Evolutionary conservation across 2,113 vertebrate genomes (phyloP).

Genomic region (Athene cunicularia): DNA sequence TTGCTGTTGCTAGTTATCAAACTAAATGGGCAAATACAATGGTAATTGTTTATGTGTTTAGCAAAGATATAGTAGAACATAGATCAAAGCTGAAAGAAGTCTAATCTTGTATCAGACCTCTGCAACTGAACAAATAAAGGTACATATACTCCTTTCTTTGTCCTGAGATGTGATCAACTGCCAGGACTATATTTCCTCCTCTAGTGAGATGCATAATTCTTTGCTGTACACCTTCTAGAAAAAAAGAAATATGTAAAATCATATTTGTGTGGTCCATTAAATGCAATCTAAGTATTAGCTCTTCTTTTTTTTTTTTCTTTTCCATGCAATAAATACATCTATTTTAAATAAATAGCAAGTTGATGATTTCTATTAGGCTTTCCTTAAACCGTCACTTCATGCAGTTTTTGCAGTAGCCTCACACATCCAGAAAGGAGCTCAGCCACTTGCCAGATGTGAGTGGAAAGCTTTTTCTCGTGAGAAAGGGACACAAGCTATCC

Average conservation of each 20-base stretch:
- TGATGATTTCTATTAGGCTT: background rate
- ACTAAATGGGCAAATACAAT: background rate
- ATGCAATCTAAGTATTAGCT: background rate
- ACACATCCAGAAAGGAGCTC: constrained; percentile 18
- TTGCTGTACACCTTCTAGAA: background rate
- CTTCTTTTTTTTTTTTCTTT: background rate
- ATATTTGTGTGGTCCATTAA: background rate
- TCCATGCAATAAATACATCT: background rate
- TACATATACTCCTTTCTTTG: background rate
- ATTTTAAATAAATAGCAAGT: constrained; percentile 16
- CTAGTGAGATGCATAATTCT: background rate
- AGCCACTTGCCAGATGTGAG: constrained; percentile 16
- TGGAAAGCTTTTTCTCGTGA: constrained; percentile 40
- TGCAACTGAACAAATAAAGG: background rate
- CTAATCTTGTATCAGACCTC: background rate
- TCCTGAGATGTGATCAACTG: background rate
- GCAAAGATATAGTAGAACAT: background rate
- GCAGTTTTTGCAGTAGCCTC: constrained; percentile 26
- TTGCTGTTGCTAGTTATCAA: background rate
- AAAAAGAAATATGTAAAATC: background rate
- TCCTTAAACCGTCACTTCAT: constrained; percentile 27
- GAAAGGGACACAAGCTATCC: background rate
- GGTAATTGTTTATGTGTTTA: background rate
- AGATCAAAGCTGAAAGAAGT: background rate
- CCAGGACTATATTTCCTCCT: background rate